Base-by-base conservation (phyloP, 2,888 invertebrate species). In the Ypsolopha sequella region DNA sequence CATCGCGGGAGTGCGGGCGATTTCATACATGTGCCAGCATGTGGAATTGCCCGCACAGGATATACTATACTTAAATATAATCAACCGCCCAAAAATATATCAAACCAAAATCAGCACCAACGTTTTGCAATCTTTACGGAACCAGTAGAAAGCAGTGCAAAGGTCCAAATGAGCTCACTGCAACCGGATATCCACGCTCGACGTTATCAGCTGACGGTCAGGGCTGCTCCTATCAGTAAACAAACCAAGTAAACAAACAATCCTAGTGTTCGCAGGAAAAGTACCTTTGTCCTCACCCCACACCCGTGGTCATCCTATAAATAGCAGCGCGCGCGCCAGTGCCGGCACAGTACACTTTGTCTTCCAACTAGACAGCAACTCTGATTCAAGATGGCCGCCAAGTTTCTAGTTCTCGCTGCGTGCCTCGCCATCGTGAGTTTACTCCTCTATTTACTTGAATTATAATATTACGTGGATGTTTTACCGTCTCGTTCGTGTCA, bases 401-500 rank as follows among this genome's bases (percentile, higher is more conserved):
- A 74, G 62, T 24, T 24, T 4, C 63, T 76, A 57, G 50, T 76
- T 57, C 54, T 77, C 58, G 52, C 61, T 60, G 76, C 75, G 62
- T 76, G 73, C 68, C 52, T 81, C 63, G 81, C 79, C 44, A 58
- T 81, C 64, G 84, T 84, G 61, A 80, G 82, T 78, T 33, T 41
- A 10, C 49, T n/a, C 10, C 3, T n/a, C 34, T 11, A 9, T 6
- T 33, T 14, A 11, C 47, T 45, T 33, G 7, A 34, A 45, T 10
- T 24, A 24, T 24, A 24, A 24, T 4, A 24, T 24, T 24, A 24
- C 24, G 24, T 24, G 24, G 24, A 24, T 3, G 24, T 24, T 24
- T 24, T 24, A 24, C 24, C 2, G 24, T 3, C 24, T 8, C 9
- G 2, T 10, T 38, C 9, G 7, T 14, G 9, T 8, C 14, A n/a